Evolutionary conservation across 2,888 invertebrate genomes (phyloP).

Genomic region (Lingula anatina): DNA sequence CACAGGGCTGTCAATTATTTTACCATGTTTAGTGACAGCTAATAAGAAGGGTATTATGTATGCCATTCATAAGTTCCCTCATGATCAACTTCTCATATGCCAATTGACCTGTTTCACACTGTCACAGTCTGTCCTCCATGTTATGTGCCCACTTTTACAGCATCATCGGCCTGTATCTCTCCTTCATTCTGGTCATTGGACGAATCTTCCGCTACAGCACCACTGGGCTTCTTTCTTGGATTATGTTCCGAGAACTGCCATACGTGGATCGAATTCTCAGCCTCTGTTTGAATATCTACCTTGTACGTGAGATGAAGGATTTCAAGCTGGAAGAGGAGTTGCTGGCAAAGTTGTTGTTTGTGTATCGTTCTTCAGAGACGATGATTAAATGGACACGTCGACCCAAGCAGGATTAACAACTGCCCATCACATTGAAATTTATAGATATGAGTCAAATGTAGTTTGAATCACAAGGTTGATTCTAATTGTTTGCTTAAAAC

Average conservation of each 20-base stretch:
- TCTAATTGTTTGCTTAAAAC: too few relatives aligned
- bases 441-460: too few relatives aligned
- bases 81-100: too few relatives aligned
- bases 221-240: constrained; percentile 80
- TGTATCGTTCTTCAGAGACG: constrained; percentile 93
- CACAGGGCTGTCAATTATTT: too few relatives aligned
- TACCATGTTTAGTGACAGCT: too few relatives aligned
- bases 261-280: constrained; percentile 58
- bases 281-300: constrained; percentile 59
- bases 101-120: too few relatives aligned
- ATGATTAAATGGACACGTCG: constrained; percentile 67
- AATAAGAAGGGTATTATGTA: too few relatives aligned
- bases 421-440: too few relatives aligned
- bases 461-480: too few relatives aligned
- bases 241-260: constrained; percentile 61
- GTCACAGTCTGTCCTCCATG: too few relatives aligned
- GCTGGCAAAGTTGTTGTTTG: constrained; percentile 95
- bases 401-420: constrained; percentile 1
- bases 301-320: constrained; percentile 88
- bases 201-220: constrained; percentile 82
- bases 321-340: constrained; percentile 92
- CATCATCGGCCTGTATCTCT: constrained; percentile 93
- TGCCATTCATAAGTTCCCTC: too few relatives aligned
- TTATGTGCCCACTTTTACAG: constrained; percentile 63
- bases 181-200: constrained; percentile 88